Conservation (phyloP, 2,888 invertebrate genomes). For the Rhogogaster chlorosoma region DNA sequence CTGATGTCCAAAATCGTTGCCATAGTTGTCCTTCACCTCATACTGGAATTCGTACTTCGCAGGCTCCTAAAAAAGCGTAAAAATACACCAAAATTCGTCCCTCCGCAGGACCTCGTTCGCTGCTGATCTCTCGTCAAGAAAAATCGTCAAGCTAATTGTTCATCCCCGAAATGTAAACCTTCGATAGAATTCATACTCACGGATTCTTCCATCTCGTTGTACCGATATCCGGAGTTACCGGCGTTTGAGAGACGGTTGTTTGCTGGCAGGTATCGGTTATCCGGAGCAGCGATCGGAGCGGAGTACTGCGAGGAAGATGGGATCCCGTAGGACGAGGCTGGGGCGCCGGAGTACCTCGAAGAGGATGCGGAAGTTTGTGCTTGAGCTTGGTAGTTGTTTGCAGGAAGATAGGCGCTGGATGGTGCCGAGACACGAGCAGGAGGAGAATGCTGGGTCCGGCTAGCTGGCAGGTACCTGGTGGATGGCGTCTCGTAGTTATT, state of each 20-base stretch:
- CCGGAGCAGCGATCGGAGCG: constrained; percentile 4
- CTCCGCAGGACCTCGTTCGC: not conserved
- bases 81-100: not conserved
- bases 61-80: constrained; percentile 61
- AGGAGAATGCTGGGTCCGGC: constrained; percentile 45
- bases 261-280: constrained; percentile 19
- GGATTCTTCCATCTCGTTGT: constrained; percentile 35
- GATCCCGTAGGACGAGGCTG: constrained; percentile 14
- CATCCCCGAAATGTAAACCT: not conserved
- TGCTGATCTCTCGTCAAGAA: not conserved
- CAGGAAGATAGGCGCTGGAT: constrained; percentile 78
- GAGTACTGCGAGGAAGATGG: constrained; percentile 15
- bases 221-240: constrained; percentile 26
- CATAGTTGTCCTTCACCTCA: constrained; percentile 73
- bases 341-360: constrained; percentile 18
- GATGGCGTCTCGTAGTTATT: constrained; percentile 37
- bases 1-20: constrained; percentile 76
- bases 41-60: constrained; percentile 75
- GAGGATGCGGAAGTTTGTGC: constrained; percentile 44
- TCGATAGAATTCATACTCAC: constrained; percentile 29
- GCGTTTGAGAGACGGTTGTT: not conserved
- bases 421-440: constrained; percentile 54
- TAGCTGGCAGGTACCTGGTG: constrained; percentile 29
- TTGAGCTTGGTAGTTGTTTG: constrained; percentile 61
- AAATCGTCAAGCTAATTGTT: not conserved